Conservation (phyloP, 2,888 invertebrate species). For the Baronia brevicornis region DNA sequence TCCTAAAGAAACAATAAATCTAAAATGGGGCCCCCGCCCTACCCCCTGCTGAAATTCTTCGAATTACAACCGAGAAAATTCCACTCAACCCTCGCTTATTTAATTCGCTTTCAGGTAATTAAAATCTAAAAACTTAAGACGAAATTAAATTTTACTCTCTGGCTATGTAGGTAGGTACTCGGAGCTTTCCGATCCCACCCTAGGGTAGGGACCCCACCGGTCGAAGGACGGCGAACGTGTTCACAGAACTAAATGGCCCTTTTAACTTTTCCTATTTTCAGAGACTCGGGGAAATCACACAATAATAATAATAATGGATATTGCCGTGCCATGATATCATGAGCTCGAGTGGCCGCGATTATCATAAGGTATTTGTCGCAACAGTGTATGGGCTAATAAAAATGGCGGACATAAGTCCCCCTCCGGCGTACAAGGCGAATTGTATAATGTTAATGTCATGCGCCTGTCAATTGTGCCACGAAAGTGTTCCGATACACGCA, state of each 20-base stretch:
- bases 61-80: conserved; percentile 18
- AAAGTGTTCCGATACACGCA: conserved; percentile 16
- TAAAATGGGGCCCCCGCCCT: conserved; percentile 9
- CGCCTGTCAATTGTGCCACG: conserved; percentile 12
- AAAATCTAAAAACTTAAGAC: conserved; percentile 71
- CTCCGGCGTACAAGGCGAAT: conserved; percentile 7
- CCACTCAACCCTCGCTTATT: conserved; percentile 41
- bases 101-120: conserved; percentile 72
- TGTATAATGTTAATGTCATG: conserved; percentile 13
- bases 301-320: conserved; percentile 66
- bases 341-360: conserved; percentile 48
- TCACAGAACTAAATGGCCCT: conserved; percentile 62
- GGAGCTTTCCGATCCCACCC: conserved; percentile 3
- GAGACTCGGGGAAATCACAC: conserved; percentile 60
- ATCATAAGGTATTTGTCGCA: conserved; percentile 41
- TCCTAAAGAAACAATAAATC: conserved; percentile 17
- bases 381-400: conserved; percentile 33
- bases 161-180: conserved; percentile 6
- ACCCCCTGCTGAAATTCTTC: conserved; percentile 6
- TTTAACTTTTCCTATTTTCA: conserved; percentile 76
- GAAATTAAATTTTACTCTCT: conserved; percentile 70
- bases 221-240: conserved; percentile 52
- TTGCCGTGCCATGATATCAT: conserved; percentile 44
- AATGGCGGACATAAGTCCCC: conserved; percentile 23
- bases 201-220: conserved; percentile 16